Evolutionary conservation across 2,888 invertebrate species (phyloP).

Genomic region (Pyrochroa serraticornis): DNA sequence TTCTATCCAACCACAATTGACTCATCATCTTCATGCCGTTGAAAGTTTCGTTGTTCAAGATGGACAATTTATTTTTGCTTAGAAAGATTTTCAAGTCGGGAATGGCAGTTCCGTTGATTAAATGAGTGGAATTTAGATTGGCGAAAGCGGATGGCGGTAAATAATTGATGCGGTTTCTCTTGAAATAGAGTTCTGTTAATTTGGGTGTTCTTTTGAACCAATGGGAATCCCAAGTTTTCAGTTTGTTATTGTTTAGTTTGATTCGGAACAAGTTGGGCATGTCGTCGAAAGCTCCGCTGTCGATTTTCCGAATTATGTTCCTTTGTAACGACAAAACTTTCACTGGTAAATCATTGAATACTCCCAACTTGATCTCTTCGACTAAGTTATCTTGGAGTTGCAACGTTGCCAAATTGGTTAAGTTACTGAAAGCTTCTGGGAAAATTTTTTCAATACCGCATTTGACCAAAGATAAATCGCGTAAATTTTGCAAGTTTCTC

Average conservation of each 20-base stretch:
- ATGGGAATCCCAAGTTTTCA: constrained; percentile 22
- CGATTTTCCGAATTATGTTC: constrained; percentile 19
- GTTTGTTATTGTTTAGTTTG: constrained; percentile 24
- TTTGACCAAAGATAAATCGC: constrained; percentile 8
- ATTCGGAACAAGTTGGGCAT: constrained; percentile 26
- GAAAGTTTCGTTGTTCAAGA: constrained; percentile 36
- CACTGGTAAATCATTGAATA: constrained; percentile 22
- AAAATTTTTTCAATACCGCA: constrained; percentile 11
- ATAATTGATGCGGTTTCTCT: constrained; percentile 20
- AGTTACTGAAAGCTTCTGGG: constrained; percentile 21
- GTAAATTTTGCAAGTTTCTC: constrained; percentile 17
- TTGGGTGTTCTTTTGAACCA: constrained; percentile 28
- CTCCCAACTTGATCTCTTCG: constrained; percentile 4
- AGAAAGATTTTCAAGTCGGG: constrained; percentile 37
- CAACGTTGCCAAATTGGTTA: constrained; percentile 20
- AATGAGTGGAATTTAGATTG: constrained; percentile 12
- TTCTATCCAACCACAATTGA: constrained; percentile 43
- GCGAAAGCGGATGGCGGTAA: constrained; percentile 12
- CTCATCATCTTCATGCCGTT: constrained; percentile 34
- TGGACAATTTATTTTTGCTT: constrained; percentile 42
- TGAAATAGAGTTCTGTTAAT: constrained; percentile 27
- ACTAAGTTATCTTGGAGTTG: constrained; percentile 28
- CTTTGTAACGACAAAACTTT: constrained; percentile 19
- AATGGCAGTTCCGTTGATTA: constrained; percentile 8
- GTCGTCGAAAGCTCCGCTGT: constrained; percentile 22